Evolutionary conservation across 2,113 vertebrate species (phyloP), one percentile per base, ranked within the genome.

Genomic region (Acanthochromis polyacanthus): DNA sequence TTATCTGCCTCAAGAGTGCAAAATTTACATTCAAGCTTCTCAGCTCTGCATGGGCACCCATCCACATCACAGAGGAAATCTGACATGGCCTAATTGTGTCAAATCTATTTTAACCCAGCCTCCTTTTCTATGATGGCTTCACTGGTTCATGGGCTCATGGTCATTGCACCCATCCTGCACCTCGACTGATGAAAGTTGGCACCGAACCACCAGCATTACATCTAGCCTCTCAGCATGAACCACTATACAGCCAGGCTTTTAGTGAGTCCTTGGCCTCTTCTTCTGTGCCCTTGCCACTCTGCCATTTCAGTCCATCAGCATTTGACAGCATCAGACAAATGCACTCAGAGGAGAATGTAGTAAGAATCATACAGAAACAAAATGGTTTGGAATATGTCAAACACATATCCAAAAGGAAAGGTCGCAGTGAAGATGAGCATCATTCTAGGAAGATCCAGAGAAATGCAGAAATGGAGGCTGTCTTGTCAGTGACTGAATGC

Each of bases 81-180:
- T 53, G 74, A 87, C 77, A 78, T 92, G 92, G 78, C 89, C 94
- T 92, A 89, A 92, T 93, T 94, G 85, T 91, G 86, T 93, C 92
- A 88, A 75, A 85, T 88, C 91, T 89, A 84, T 90, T 92, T 91
- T 82, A 84, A 88, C 67, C 77, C 68, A 62, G 70, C 69, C 55
- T 68, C 53, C 80, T 78, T 69, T 76, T 75, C 61, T 40, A 36
- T 62, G 77, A 82, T 80, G 76, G 79, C 84, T 88, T 90, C 76
- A 81, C 67, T 71, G 89, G 83, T 87, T 91, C 80, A 71, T 55
- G 16, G 45, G 62, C 83, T 89, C 72, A 82, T 89, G 87, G 89
- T 92, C 92, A 92, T 56, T 91, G 82, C 87, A 89, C 76, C 85
- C 81, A 88, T 82, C 87, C 75, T 86, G 86, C 75, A 86, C 77